A percentile compares a stretch with the other conserved stretches of the same genome.
phyloP scores from a whole-genome alignment of 2,888 invertebrate genomes.

The Anthrax anthrax region DNA sequence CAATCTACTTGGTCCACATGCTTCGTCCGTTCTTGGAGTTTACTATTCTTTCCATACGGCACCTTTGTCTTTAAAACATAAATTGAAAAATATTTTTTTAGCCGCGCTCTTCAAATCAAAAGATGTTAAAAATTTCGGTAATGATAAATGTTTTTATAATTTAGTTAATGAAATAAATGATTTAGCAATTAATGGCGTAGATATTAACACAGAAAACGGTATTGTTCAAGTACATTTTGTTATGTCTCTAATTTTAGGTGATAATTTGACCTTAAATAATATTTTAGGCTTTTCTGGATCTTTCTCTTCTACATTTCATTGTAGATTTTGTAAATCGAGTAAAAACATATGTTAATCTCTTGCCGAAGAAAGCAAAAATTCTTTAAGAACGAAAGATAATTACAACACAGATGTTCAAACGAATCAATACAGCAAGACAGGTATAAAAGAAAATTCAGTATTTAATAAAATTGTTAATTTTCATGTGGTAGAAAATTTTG shows the following conservation, averaged over 20 bases:
- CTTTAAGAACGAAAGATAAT: conserved; percentile 1
- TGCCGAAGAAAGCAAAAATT: not conserved
- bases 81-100: conserved; percentile 1
- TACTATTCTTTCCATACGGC: conserved; percentile 1
- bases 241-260: not conserved
- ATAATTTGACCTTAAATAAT: conserved; percentile 1
- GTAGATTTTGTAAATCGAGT: not conserved
- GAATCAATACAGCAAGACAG: not conserved
- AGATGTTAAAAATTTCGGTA: not conserved
- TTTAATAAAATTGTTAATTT: not conserved
- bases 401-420: not conserved
- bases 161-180: not conserved
- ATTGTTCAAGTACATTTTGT: not conserved
- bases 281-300: not conserved
- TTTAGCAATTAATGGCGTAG: not conserved
- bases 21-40: not conserved
- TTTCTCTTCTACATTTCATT: conserved; percentile 1
- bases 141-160: not conserved
- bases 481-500: not conserved
- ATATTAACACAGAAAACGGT: not conserved
- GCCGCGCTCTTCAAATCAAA: not conserved
- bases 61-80: not conserved
- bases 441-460: not conserved
- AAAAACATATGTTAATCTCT: not conserved
- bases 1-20: conserved; percentile 7